Base-by-base conservation (phyloP, 2,888 invertebrate species). In the Diogma glabrata region DNA sequence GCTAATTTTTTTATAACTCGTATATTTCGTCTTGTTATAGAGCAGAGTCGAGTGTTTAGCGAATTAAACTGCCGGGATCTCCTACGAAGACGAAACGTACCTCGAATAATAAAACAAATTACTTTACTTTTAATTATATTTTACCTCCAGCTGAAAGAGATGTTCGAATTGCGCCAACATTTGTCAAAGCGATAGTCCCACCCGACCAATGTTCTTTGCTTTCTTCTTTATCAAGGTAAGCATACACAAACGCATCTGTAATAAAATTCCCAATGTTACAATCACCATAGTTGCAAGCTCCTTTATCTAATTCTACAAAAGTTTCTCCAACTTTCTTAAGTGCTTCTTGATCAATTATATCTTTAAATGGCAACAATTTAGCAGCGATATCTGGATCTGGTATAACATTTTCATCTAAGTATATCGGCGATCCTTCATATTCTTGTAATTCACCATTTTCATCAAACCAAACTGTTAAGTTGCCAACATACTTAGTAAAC, bases 401-500 rank as follows among this genome's bases (percentile, higher is more conserved):
- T 10, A 75, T 67, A 14, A 86, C 73, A 40, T 74, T 73, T 0
- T 68, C 62, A 30, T 79, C 77, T 60, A 87, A 65, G 57, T 77
- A 82, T 53, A 87, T 77, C 0, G 88, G 88, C 51, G 79, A 75
- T 1, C 91, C 91, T n/a, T 74, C 71, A 76, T 81, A 88, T 8
- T 67, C 60, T 7, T 71, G 66, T 1, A 88, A 69, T 54, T 79
- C 75, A 5, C 89, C 89, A 1, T 72, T 61, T 0, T 75, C 70
- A 64, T 90, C 77, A 61, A 89, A 84, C 58, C 67, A 76, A 2
- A 90, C 74, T 22, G 81, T 79, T 49, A 92, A 72, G 63, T 82
- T 78, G 10, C 91, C 91, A 36, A 92, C 69, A 64, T 89, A 92
- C 61, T 81, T 79, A 1, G 82, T 79, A 66, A 78, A 84, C 51